Conservation (phyloP, 1,140 invertebrate genomes). For the Atta cephalotes region DNA sequence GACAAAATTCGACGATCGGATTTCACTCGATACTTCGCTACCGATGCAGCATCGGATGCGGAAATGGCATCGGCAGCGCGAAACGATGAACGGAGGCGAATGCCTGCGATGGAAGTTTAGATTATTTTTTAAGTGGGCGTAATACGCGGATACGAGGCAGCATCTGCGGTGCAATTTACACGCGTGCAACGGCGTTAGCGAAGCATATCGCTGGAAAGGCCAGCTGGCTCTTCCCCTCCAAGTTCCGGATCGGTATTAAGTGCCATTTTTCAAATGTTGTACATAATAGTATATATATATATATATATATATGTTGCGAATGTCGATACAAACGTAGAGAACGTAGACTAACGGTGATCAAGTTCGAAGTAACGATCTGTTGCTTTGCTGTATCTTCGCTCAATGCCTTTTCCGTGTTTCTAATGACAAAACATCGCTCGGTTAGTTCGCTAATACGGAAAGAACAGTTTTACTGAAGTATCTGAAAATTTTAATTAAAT, state of each 20-base stretch:
- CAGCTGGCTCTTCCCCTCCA: conserved; percentile 22
- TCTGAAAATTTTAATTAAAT: too few relatives aligned
- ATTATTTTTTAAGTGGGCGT: conserved; percentile 50
- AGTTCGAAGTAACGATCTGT: conserved; percentile 6
- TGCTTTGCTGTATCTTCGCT: neutral
- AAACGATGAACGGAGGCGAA: conserved; percentile 21
- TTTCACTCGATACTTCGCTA: neutral
- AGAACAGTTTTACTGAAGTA: too few relatives aligned
- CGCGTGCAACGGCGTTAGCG: conserved; percentile 57
- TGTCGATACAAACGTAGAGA: neutral
- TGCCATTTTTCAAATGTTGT: conserved; percentile 33
- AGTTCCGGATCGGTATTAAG: conserved; percentile 35
- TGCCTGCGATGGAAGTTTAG: conserved; percentile 34
- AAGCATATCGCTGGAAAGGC: conserved; percentile 55
- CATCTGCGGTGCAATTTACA: conserved; percentile 56
- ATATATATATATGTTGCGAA: neutral
- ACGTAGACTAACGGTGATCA: neutral
- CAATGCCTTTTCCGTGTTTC: neutral
- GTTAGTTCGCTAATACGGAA: neutral
- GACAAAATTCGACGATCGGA: neutral
- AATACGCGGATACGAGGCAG: conserved; percentile 33
- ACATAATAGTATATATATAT: neutral
- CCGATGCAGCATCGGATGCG: neutral
- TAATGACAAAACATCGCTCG: neutral
- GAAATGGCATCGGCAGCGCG: conserved; percentile 38